Base-by-base conservation (phyloP, 2,888 invertebrate species). In the Microctonus hyperodae region DNA sequence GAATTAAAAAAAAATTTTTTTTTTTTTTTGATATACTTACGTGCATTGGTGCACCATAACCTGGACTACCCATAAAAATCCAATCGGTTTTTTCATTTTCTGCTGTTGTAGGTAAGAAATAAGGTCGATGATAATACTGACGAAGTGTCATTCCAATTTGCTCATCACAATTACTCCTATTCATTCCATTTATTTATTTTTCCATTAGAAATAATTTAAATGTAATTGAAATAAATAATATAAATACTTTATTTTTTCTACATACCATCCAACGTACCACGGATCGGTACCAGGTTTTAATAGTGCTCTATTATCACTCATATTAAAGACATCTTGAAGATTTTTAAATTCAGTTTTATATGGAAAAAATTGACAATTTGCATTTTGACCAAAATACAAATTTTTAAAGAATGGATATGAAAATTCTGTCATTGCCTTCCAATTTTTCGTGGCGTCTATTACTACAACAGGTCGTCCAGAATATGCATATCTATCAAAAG, bases 31-130 rank as follows among this genome's bases (percentile, higher is more conserved):
- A n/a, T n/a, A n/a, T n/a, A n/a, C 90, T 88, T 83, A 97, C 97
- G 83, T 98, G 98, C 92, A 98, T 92, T 76, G 96, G 94, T 0
- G 97, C 97, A 0, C 98, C 98, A 78, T 93, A 90, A 0, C 97
- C 97, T 0, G 95, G 92, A 33, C 94, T 95, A 0, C 98, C 98
- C 92, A 98, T 97, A 82, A 98, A 98, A 75, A 98, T 92, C 97
- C 97, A 98, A 84, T 96, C 97, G 0, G 94, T 90, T 70, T 92
- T 93, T 77, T 95, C 93, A 76, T 93, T 93, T 83, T 97, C 97
- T 0, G 97, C 93, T 0, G 90, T 89, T 37, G 84, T 85, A 0
- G 97, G 97, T 60, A 98, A 86, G 83, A 98, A 98, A 81, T 97
- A 97, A 0, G 97, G 97, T 35, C 91, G 86, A 1, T 86, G 85